Conservation (phyloP, 1,140 invertebrate species). For the Trichonephila inaurata region DNA sequence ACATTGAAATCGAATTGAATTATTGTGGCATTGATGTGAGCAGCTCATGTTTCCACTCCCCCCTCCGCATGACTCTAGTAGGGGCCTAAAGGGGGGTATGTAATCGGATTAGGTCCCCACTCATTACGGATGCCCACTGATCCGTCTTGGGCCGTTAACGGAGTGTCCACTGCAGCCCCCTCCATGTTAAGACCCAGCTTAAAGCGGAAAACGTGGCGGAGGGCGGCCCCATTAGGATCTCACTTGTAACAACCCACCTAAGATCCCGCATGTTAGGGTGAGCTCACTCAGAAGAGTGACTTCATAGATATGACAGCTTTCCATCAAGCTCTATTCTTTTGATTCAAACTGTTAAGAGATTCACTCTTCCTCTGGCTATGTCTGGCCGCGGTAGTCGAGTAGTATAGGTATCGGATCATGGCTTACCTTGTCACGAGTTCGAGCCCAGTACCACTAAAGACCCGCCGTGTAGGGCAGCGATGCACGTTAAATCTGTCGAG, state of each 20-base stretch:
- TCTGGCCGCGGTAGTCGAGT: too few relatives aligned
- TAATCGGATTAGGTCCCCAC: slow-evolving; percentile 39
- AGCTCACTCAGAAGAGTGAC: too few relatives aligned
- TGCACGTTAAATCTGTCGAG: too few relatives aligned
- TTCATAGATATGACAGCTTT: too few relatives aligned
- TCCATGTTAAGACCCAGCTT: not conserved
- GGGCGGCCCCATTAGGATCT: not conserved
- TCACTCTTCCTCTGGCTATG: too few relatives aligned
- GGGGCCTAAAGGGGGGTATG: not conserved
- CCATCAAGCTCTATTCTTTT: too few relatives aligned
- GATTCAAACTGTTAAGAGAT: too few relatives aligned
- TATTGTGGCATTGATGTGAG: not conserved
- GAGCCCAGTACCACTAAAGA: too few relatives aligned
- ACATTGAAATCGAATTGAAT: slow-evolving; percentile 7
- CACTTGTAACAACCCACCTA: not conserved
- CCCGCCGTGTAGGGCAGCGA: too few relatives aligned
- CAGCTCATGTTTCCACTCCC: too few relatives aligned
- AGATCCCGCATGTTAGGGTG: not conserved
- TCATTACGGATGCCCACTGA: slow-evolving; percentile 23
- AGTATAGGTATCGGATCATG: too few relatives aligned
- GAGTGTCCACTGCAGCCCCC: not conserved
- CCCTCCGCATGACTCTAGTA: not conserved
- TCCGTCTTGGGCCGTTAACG: slow-evolving; percentile 18
- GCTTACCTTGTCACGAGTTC: too few relatives aligned
- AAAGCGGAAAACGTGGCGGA: not conserved